phyloP scores from a whole-genome alignment of 1,140 invertebrate genomes.

The Solenopsis fugax region DNA sequence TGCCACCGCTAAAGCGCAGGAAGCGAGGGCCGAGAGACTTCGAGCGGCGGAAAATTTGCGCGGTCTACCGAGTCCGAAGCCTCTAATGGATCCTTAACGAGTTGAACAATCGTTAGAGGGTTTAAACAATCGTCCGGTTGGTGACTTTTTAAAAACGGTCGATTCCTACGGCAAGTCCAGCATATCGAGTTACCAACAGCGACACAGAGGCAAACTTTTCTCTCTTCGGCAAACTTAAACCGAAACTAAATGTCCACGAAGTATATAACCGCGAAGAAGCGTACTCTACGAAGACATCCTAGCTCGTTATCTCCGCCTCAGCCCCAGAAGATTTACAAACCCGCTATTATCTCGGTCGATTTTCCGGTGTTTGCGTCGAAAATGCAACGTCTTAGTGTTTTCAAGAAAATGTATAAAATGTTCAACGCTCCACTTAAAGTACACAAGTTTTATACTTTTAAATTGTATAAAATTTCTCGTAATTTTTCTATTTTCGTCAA shows the following conservation, averaged over 20 bases:
- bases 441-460: not conserved
- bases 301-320: slow-evolving; percentile 54
- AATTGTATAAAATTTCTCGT: not conserved
- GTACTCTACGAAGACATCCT: slow-evolving; percentile 48
- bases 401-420: not conserved
- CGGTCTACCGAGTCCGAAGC: slow-evolving; percentile 73
- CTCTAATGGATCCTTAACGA: slow-evolving; percentile 85
- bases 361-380: slow-evolving; percentile 13
- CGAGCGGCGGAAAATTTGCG: slow-evolving; percentile 70
- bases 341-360: slow-evolving; percentile 58
- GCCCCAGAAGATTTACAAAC: slow-evolving; percentile 64
- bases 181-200: not conserved
- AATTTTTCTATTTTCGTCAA: not conserved
- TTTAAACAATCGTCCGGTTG: slow-evolving; percentile 79
- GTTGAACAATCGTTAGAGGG: slow-evolving; percentile 85
- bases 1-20: slow-evolving; percentile 59
- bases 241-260: slow-evolving; percentile 64
- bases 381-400: not conserved
- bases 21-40: slow-evolving; percentile 52
- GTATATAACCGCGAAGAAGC: slow-evolving; percentile 44
- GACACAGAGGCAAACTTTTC: slow-evolving; percentile 65
- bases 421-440: not conserved
- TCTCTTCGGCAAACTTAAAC: slow-evolving; percentile 58
- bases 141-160: slow-evolving; percentile 63
- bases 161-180: slow-evolving; percentile 53